Percentiles rank a stretch among this genome's conserved stretches.
These are phyloP conservation scores for Neoniphon sammara DNA, from an alignment of 2,797 vertebrate genomes.

Conservation along the genomic window DNA sequence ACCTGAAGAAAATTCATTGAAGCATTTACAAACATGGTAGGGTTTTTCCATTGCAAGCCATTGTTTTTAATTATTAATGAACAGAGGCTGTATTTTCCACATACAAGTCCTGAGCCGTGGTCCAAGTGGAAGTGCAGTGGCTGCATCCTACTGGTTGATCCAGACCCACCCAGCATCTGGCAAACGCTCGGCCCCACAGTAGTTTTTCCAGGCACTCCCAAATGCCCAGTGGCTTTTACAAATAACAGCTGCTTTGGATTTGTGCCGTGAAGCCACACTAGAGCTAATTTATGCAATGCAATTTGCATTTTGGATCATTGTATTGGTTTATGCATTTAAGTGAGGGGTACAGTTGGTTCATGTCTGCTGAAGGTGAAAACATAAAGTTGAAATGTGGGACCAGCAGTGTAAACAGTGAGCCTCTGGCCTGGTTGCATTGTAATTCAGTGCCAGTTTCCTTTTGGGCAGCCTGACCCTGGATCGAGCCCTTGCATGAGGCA, in stretches of 20 bases:
- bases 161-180: constrained; percentile 69
- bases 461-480: constrained; percentile 10
- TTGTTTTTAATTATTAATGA: background rate
- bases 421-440: background rate
- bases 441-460: constrained; percentile 15
- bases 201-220: constrained; percentile 62
- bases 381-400: background rate
- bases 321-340: background rate
- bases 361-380: background rate
- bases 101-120: background rate
- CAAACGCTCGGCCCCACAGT: constrained; percentile 50
- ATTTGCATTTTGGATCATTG: constrained; percentile 1
- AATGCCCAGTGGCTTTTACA: constrained; percentile 35
- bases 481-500: background rate
- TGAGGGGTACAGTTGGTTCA: background rate
- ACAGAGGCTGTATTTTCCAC: constrained; percentile 7
- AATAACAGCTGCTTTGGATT: constrained; percentile 45
- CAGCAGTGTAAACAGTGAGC: background rate
- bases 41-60: constrained; percentile 26
- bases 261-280: background rate
- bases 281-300: constrained; percentile 11
- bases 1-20: background rate
- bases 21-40: constrained; percentile 20
- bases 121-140: constrained; percentile 48
- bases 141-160: constrained; percentile 56